Evolutionary conservation across 2,888 invertebrate genomes (phyloP), one percentile per base, ranked within the genome.

Genomic region (Imbricaverruca yamaguchii): DNA sequence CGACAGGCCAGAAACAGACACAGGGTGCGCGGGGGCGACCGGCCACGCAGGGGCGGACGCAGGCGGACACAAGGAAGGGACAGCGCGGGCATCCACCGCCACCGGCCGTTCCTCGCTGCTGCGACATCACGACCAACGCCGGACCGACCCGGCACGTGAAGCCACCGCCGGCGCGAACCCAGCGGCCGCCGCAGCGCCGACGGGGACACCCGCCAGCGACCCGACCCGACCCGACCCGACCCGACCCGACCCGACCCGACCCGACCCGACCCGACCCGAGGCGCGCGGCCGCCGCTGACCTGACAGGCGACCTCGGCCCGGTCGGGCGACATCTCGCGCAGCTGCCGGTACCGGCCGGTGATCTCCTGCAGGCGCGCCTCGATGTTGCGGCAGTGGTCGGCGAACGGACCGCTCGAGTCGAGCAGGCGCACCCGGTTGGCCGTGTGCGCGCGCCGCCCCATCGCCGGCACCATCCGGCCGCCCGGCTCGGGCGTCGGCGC

Each of bases 321-420:
- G 23, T 79, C 57, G 15, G 74, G 81, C 53, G 81, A 81, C 59
- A 81, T 39, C 67, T 69, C 69, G 21, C 81, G 55, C 63, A 59
- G 80, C 39, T 63, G 67, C n/a, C 23, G 59, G 57, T 59, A 56
- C 0, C 56, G 74, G 23, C 39, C 13, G 9, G 57, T 80, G 80
- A 59, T 79, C 57, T 79, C 79, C 79, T 79, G 79, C 23, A 79
- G 79, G 11, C 79, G 90, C 9, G 89, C 88, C 84, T 90, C 90
- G 84, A 91, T 91, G 10, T 89, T 89, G 77, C 91, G 89, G 85
- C 91, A 91, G 86, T 91, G 91, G 82, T 90, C 89, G 25, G 91
- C 89, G 85, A 92, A 91, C 2, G 90, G 90, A 23, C 90, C 90
- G 63, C 90, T 90, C 25, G 89, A 89, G 83, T 90, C 89, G 53